phyloP scores from a whole-genome alignment of 1,140 invertebrate genomes.

The Heliconius congener region DNA sequence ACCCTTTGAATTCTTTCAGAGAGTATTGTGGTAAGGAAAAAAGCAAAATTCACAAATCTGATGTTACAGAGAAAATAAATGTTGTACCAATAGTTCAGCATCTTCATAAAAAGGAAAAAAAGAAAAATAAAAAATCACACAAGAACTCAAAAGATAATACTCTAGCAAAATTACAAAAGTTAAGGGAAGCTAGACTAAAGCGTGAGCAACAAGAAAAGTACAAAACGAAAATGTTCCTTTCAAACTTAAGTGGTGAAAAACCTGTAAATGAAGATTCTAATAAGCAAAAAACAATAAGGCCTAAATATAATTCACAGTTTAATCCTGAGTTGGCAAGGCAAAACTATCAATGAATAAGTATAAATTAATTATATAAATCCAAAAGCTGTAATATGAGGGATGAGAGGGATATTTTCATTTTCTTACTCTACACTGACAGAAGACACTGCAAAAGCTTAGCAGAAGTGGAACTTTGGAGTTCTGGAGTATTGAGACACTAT shows the following conservation, averaged over 20 bases:
- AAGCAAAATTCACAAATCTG: slow-evolving; percentile 25
- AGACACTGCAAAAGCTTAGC: too few relatives aligned
- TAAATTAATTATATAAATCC: neutral
- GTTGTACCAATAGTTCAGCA: neutral
- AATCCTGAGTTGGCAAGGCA: slow-evolving; percentile 93
- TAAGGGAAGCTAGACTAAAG: slow-evolving; percentile 90
- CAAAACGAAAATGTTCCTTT: slow-evolving; percentile 87
- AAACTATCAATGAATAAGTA: slow-evolving; percentile 83
- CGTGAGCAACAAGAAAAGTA: slow-evolving; percentile 90
- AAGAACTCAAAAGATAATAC: slow-evolving; percentile 50
- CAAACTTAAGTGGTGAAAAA: slow-evolving; percentile 82
- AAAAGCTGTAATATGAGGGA: neutral
- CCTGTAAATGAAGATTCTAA: slow-evolving; percentile 46
- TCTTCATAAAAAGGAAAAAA: slow-evolving; percentile 37
- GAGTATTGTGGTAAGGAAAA: slow-evolving; percentile 59
- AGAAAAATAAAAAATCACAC: slow-evolving; percentile 73
- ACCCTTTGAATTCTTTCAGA: slow-evolving; percentile 89
- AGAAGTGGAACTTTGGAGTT: too few relatives aligned
- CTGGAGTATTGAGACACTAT: too few relatives aligned
- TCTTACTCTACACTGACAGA: too few relatives aligned
- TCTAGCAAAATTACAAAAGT: slow-evolving; percentile 84
- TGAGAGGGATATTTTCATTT: too few relatives aligned
- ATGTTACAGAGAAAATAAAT: slow-evolving; percentile 42
- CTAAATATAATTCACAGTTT: slow-evolving; percentile 96
- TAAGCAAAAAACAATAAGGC: slow-evolving; percentile 75